A percentile compares a stretch with the other conserved stretches of the same genome.
phyloP scores from a whole-genome alignment of 2,113 vertebrate genomes.

The Ursus arctos region DNA sequence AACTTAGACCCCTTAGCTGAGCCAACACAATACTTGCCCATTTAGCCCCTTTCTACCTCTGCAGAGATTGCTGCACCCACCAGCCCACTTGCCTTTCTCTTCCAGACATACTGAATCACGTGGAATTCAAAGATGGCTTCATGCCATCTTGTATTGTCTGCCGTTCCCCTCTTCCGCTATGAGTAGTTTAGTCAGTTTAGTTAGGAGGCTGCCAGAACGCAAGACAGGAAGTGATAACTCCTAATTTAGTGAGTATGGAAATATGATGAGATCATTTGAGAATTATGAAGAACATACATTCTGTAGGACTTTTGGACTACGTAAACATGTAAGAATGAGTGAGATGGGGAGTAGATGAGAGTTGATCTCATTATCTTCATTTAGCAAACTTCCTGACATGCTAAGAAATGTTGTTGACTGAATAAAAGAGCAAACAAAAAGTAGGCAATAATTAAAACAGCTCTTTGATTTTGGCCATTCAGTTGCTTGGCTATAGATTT shows the following conservation, averaged over 20 bases:
- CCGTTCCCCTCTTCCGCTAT: neutral
- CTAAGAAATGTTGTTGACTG: neutral
- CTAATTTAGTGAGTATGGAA: neutral
- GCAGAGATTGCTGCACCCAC: neutral
- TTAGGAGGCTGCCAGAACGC: neutral
- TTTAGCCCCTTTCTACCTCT: neutral
- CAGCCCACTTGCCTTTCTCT: neutral
- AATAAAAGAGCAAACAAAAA: neutral
- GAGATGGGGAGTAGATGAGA: neutral
- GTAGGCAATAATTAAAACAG: neutral
- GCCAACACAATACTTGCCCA: neutral
- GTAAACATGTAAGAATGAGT: neutral
- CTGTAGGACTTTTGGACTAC: neutral
- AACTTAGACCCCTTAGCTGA: neutral
- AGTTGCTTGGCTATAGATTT: neutral
- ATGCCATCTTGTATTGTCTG: rapidly evolving
- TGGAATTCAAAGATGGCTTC: neutral
- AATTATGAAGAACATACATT: neutral
- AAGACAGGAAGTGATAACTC: neutral
- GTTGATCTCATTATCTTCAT: neutral
- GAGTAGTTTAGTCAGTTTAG: neutral
- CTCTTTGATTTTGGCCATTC: neutral
- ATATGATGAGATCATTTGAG: neutral
- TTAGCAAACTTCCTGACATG: neutral
- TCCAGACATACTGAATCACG: neutral